phyloP scores from a whole-genome alignment of 2,888 invertebrate genomes.

The Eupithecia centaureata region DNA sequence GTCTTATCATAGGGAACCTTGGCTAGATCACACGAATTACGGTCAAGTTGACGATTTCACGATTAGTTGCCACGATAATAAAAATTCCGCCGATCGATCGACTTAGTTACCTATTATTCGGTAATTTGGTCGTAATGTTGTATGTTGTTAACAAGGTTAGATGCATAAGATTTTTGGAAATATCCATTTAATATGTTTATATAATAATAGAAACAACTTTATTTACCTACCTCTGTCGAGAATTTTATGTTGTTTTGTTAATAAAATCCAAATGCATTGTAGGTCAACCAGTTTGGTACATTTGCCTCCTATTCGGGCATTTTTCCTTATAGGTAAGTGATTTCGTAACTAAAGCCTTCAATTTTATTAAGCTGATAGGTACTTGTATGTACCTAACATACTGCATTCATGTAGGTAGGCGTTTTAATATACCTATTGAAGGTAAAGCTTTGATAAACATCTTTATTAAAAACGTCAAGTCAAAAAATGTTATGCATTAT shows the following conservation, averaged over 20 bases:
- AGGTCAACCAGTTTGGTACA: conserved; percentile 9
- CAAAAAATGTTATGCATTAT: not conserved
- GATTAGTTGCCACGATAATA: conserved; percentile 65
- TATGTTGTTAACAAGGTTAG: conserved; percentile 14
- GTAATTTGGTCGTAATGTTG: conserved; percentile 30
- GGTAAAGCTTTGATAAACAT: conserved; percentile 6
- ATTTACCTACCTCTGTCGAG: not conserved
- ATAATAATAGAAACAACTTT: conserved; percentile 14
- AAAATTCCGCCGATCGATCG: conserved; percentile 54
- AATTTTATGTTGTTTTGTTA: not conserved
- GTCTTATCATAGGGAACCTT: conserved; percentile 77
- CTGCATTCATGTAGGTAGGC: not conserved
- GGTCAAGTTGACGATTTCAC: conserved; percentile 82
- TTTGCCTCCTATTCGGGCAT: conserved; percentile 9
- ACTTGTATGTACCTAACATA: conserved; percentile 1
- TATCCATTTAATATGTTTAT: too few species aligned
- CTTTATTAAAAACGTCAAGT: not conserved
- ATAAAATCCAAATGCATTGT: conserved; percentile 11
- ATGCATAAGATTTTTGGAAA: not conserved
- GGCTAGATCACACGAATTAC: conserved; percentile 81
- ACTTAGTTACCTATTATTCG: conserved; percentile 18
- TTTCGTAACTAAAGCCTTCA: conserved; percentile 24
- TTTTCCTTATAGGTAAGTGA: conserved; percentile 24
- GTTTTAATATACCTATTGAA: conserved; percentile 1
- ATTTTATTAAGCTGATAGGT: conserved; percentile 12